Percentiles rank a stretch among this genome's conserved stretches.
Conservation (phyloP, 2,888 invertebrate genomes). For the Caenorhabditis angaria region DNA sequence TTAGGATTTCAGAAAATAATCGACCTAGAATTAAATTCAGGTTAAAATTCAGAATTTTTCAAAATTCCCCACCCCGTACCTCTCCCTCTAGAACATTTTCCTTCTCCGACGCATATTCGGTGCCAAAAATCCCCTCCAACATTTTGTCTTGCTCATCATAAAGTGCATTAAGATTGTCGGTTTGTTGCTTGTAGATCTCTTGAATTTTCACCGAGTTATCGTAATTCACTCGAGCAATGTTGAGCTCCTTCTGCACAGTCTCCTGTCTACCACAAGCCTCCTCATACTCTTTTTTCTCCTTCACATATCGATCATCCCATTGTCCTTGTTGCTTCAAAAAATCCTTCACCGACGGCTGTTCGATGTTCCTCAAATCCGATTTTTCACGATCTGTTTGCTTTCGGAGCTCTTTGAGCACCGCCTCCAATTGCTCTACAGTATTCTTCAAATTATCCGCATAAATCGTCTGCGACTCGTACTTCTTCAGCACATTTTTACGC, state of each 20-base stretch:
- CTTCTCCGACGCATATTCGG: constrained; percentile 75
- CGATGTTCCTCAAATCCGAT: constrained; percentile 73
- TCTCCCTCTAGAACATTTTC: constrained; percentile 76
- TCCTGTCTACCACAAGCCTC: constrained; percentile 74
- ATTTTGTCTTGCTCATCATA: constrained; percentile 75
- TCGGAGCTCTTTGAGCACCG: constrained; percentile 71
- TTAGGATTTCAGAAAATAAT: no score
- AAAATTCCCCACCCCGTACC: constrained; percentile 28
- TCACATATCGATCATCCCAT: constrained; percentile 72
- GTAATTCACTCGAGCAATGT: constrained; percentile 70
- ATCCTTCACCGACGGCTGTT: constrained; percentile 72
- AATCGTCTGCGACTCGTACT: constrained; percentile 72
- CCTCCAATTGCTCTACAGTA: constrained; percentile 71
- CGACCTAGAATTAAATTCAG: no score
- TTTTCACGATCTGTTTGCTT: constrained; percentile 74
- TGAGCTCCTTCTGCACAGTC: constrained; percentile 73
- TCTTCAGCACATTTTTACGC: constrained; percentile 72
- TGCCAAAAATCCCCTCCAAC: constrained; percentile 74
- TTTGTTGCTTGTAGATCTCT: constrained; percentile 71
- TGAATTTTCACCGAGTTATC: constrained; percentile 71
- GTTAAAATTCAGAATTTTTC: background rate
- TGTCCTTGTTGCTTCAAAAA: constrained; percentile 72
- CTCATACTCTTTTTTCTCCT: constrained; percentile 74
- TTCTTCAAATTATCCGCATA: constrained; percentile 71
- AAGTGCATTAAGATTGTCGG: constrained; percentile 73